phyloP scores from a whole-genome alignment of 1,140 invertebrate genomes.

The Drosophila athabasca region DNA sequence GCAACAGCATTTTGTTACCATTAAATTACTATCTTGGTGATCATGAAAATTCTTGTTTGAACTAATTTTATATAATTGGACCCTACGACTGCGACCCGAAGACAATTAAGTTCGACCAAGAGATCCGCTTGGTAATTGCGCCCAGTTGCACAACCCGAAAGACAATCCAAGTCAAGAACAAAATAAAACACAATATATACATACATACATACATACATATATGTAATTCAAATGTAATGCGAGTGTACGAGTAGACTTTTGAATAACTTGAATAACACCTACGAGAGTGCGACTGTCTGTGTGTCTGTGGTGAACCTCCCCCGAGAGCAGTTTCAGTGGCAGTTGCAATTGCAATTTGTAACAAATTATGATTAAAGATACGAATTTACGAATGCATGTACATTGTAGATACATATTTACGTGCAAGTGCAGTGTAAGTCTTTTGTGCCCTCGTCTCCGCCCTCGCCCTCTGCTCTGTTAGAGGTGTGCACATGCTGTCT shows the following conservation, averaged over 20 bases:
- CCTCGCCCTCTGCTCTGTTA: slow-evolving; percentile 46
- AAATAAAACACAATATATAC: slow-evolving; percentile 27
- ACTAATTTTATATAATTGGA: slow-evolving; percentile 68
- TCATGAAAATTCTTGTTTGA: slow-evolving; percentile 41
- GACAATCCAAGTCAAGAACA: slow-evolving; percentile 48
- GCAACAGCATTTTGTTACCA: slow-evolving; percentile 16
- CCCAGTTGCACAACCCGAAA: slow-evolving; percentile 55
- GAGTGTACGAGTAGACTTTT: slow-evolving; percentile 12
- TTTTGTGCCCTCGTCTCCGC: neutral
- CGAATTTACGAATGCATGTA: slow-evolving; percentile 28
- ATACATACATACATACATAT: no score
- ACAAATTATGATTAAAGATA: slow-evolving; percentile 57
- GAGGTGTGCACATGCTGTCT: slow-evolving; percentile 24
- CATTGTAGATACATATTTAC: slow-evolving; percentile 8
- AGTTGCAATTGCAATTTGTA: slow-evolving; percentile 34
- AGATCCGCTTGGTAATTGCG: slow-evolving; percentile 73
- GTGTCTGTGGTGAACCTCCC: slow-evolving; percentile 2
- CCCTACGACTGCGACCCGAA: slow-evolving; percentile 46
- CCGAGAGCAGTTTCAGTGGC: neutral
- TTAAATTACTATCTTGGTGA: slow-evolving; percentile 50
- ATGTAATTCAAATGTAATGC: no score
- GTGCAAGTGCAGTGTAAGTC: slow-evolving; percentile 16
- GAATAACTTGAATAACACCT: slow-evolving; percentile 47
- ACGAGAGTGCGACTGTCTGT: slow-evolving; percentile 14
- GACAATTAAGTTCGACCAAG: slow-evolving; percentile 60